Base-by-base conservation (phyloP, 2,113 vertebrate species). In the Alces alces region DNA sequence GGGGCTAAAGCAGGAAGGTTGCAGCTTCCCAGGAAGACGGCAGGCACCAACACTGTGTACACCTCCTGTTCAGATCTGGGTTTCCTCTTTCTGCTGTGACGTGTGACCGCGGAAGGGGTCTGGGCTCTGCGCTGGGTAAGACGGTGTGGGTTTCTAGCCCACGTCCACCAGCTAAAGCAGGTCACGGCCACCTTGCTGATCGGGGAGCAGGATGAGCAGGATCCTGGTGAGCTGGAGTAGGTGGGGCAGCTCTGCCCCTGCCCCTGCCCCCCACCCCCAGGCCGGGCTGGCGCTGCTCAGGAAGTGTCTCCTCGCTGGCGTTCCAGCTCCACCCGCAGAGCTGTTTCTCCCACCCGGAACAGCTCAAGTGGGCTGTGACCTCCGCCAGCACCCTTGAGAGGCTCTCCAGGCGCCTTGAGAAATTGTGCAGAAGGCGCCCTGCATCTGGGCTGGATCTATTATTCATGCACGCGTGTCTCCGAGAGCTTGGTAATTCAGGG, bases 281-380 rank as follows among this genome's bases (percentile, higher is more conserved):
- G 2, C 1, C 45, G 2, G 85, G 76, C 78, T 30, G 91, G 39
- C 43, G 0, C 36, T 4, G 47, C 28, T 11, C n/a, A 83, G 61
- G 57, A 55, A 3, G 76, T 5, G 23, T 39, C 8, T 58, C 93
- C 93, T 66, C 8, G 0, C 25, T 21, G 60, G 82, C 60, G 17
- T n/a, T 43, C 39, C 87, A 3, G 55, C 88, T 64, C 94, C 93
- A 89, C 94, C 91, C 57, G 87, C 98, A 92, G 83, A 16, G 79
- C 30, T 1, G 60, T 30, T 47, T n/a, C 94, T 93, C 86, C 94
- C 28, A 2, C 95, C 96, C 30, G 12, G 88, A 96, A 94, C 30
- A 97, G 97, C 97, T 97, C 96, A 78, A 90, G 97, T 86, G 78
- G 97, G 93, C 97, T 79, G 95, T 97, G 97, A 97, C 97, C 97